Evolutionary conservation across 2,113 vertebrate genomes (phyloP), one percentile per base, ranked within the genome.

Genomic region (Nerophis lumbriciformis): DNA sequence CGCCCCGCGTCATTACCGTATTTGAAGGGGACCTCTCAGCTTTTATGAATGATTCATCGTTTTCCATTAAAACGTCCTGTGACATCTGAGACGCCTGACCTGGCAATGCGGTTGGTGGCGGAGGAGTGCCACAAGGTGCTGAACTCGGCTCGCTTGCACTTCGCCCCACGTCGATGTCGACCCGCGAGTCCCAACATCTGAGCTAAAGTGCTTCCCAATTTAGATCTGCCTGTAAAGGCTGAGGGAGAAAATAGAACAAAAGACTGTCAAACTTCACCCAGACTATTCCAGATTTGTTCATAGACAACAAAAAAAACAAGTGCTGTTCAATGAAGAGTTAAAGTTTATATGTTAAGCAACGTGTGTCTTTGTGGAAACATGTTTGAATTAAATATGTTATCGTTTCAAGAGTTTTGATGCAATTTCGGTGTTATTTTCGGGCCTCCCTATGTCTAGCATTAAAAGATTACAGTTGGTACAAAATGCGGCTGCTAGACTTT

Each of bases 41-140:
- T 54, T 76, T 72, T 73, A 85, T 89, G 39, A 85, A 90, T 82
- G 28, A 89, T 90, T 85, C 56, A 90, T 53, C 19, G 19, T 61
- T 74, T 80, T 84, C 82, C 85, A 88, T 90, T 89, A 88, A 88
- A 85, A 72, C 82, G 83, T 90, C 88, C 71, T 78, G 52, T 70
- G 79, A 83, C 84, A 90, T 90, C 84, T 88, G 80, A 83, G 79
- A 85, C 10, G 81, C 79, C 87, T 88, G 83, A 83, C 68, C 80
- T 84, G 61, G 57, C 56, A 39, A 60, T 54, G 48, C 54, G 61
- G 61, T 52, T 68, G 61, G 74, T 68, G 75, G 71, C 78, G 59
- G 75, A 38, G 73, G 75, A 81, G 72, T 69, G 67, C 75, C 77
- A 76, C 72, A 81, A 73, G 79, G 77, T 78, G 77, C 72, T 81